These are phyloP conservation scores for Jacana jacana DNA, from an alignment of 2,113 vertebrate species.

Conservation along the genomic window DNA sequence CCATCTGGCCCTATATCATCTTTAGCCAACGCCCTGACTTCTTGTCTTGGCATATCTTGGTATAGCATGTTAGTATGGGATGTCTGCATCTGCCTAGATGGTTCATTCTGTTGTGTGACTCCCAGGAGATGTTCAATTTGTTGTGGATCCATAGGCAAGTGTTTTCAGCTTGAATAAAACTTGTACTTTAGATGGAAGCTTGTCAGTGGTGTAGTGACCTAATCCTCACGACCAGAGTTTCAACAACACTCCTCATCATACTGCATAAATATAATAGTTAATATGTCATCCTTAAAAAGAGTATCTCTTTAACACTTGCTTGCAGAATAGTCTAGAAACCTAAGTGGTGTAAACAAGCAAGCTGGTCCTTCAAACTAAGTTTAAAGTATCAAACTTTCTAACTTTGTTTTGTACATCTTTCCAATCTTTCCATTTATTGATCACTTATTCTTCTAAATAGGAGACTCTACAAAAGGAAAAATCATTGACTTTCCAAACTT, in stretches of 20 bases:
- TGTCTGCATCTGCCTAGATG: background rate
- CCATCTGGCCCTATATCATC: background rate
- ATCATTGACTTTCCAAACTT: background rate
- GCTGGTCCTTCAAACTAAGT: background rate
- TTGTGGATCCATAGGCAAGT: background rate
- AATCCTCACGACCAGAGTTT: accelerated
- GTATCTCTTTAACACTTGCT: background rate
- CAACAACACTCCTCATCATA: background rate
- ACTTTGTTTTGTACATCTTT: background rate
- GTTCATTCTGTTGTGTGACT: background rate
- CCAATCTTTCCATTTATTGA: background rate
- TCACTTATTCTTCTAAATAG: background rate
- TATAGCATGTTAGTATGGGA: background rate
- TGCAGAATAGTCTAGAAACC: background rate
- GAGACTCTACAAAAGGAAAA: background rate
- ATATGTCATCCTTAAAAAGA: background rate
- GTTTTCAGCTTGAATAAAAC: background rate
- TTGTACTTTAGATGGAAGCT: background rate
- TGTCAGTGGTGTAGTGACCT: background rate
- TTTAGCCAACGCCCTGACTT: background rate
- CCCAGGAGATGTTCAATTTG: background rate
- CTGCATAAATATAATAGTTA: background rate
- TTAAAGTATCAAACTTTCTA: background rate
- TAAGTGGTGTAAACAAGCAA: background rate
- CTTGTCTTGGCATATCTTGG: background rate